Percentiles rank a stretch among this genome's conserved stretches.
Conservation (phyloP, 2,113 vertebrate species). For the Hippopotamus amphibius region DNA sequence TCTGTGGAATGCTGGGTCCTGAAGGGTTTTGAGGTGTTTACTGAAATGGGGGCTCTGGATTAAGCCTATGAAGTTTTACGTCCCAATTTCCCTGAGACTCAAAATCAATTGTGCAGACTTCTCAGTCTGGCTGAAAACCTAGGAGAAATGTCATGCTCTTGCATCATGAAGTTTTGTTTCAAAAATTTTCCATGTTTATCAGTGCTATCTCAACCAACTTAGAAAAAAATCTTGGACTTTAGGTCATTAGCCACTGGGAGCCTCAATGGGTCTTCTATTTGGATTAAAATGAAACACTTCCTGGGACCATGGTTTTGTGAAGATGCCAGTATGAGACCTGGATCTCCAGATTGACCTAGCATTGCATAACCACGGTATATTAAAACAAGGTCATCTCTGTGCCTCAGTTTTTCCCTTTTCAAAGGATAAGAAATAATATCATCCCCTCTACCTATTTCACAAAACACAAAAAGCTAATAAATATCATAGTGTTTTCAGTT, state of each 20-base stretch:
- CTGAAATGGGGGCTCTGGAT: not conserved
- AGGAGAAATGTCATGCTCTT: not conserved
- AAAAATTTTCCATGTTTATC: not conserved
- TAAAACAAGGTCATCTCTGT: not conserved
- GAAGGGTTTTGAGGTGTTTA: not conserved
- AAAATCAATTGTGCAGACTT: constrained; percentile 16
- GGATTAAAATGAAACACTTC: not conserved
- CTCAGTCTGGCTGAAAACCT: not conserved
- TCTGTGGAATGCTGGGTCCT: not conserved
- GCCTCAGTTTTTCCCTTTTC: not conserved
- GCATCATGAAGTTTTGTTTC: not conserved
- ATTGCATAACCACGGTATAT: not conserved
- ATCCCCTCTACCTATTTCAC: not conserved
- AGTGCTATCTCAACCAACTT: not conserved
- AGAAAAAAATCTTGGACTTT: not conserved
- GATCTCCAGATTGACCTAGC: not conserved
- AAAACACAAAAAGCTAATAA: not conserved
- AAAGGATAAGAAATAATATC: not conserved
- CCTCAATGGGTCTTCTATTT: constrained; percentile 1
- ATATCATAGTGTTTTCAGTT: not conserved
- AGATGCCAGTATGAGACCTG: not conserved
- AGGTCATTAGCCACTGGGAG: not conserved
- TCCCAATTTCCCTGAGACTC: not conserved
- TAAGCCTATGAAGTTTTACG: not conserved
- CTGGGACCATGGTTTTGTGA: not conserved